phyloP scores from a whole-genome alignment of 2,113 vertebrate species.

The Spea multiplicata region DNA sequence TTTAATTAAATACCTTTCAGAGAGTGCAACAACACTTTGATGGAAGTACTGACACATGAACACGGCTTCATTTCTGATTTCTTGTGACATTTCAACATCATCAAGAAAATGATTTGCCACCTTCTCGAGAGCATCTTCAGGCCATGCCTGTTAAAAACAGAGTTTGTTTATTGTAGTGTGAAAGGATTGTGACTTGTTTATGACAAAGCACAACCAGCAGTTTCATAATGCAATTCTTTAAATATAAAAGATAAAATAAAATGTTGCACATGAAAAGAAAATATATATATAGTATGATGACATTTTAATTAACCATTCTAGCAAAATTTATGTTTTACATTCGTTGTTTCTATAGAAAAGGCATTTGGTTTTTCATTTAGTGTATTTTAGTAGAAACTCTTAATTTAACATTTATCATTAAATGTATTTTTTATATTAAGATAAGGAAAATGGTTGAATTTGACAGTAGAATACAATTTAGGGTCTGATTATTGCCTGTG shows the following conservation, averaged over 20 bases:
- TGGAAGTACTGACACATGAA: conserved; percentile 53
- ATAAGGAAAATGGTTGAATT: no score
- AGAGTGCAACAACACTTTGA: conserved; percentile 49
- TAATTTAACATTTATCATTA: no score
- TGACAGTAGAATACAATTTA: no score
- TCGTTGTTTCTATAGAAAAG: no score
- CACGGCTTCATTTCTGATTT: conserved; percentile 53
- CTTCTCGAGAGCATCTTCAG: conserved; percentile 58
- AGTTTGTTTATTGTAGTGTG: conserved; percentile 46
- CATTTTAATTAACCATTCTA: background rate
- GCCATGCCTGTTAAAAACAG: conserved; percentile 54
- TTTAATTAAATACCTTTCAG: conserved; percentile 46
- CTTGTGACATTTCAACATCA: conserved; percentile 54
- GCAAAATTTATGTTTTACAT: no score
- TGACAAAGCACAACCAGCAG: background rate
- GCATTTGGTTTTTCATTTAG: no score
- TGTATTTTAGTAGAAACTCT: no score
- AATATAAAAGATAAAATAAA: background rate
- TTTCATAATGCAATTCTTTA: background rate
- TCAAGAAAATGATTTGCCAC: conserved; percentile 59
- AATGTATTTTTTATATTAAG: no score
- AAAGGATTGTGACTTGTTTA: conserved; percentile 9
- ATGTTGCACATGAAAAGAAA: background rate
- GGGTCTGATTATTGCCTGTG: no score
- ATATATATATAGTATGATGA: background rate